phyloP scores from a whole-genome alignment of 2,113 vertebrate species.

The Myodes glareolus region DNA sequence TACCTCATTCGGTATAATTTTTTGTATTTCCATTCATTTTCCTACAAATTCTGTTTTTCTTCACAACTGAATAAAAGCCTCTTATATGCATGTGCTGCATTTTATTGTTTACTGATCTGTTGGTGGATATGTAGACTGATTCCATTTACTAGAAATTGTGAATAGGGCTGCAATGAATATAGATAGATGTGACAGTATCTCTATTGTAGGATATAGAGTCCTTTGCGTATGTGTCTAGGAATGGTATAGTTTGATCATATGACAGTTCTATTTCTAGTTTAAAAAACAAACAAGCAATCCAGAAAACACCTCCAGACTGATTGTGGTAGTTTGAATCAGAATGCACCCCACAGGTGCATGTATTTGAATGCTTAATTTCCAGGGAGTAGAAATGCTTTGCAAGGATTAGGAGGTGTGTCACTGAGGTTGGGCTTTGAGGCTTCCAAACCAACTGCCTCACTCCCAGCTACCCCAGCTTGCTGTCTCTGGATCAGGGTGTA shows the following conservation, averaged over 20 bases:
- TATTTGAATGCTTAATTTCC: background rate
- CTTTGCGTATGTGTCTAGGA: background rate
- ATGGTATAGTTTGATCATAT: background rate
- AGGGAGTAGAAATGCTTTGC: background rate
- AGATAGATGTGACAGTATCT: background rate
- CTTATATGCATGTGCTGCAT: background rate
- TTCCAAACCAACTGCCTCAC: background rate
- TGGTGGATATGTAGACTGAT: background rate
- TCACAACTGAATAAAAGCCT: background rate
- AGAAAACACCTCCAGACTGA: background rate
- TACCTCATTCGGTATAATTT: background rate
- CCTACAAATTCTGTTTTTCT: background rate
- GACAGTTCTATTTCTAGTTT: background rate
- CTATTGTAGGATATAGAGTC: background rate
- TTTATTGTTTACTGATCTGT: background rate
- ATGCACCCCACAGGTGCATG: background rate
- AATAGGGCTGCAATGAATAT: background rate
- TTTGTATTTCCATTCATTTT: background rate
- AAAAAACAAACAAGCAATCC: background rate
- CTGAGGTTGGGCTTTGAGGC: background rate
- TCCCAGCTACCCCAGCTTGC: too few species aligned
- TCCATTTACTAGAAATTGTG: background rate
- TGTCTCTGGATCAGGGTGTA: background rate
- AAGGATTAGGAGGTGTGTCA: background rate
- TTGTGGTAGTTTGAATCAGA: too few species aligned